These are phyloP conservation scores for Aplocera efformata DNA, from an alignment of 2,888 invertebrate genomes.

Conservation along the genomic window DNA sequence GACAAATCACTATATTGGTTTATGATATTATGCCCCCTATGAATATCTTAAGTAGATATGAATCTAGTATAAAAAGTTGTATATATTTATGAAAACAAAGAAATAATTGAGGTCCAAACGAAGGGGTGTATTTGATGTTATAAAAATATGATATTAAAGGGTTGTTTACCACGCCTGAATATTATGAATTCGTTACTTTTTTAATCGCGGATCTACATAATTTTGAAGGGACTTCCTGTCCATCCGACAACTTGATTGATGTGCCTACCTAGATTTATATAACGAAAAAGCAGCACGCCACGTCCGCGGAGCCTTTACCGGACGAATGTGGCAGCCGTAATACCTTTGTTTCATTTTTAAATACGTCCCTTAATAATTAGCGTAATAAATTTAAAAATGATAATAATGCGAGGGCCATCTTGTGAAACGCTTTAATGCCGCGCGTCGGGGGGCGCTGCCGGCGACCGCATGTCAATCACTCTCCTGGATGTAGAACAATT, in stretches of 20 bases:
- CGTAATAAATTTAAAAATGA: constrained; percentile 80
- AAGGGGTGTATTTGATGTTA: constrained; percentile 24
- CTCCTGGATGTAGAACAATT: constrained; percentile 77
- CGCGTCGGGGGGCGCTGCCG: constrained; percentile 67
- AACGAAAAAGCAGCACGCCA: constrained; percentile 68
- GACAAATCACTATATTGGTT: constrained; percentile 62
- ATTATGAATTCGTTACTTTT: constrained; percentile 70
- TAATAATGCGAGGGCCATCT: constrained; percentile 75
- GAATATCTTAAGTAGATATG: constrained; percentile 42
- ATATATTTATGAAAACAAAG: constrained; percentile 10
- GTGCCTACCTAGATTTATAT: constrained; percentile 75
- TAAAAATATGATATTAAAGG: constrained; percentile 50
- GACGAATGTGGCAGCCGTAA: constrained; percentile 63
- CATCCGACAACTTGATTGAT: constrained; percentile 78
- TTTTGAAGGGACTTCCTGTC: constrained; percentile 72
- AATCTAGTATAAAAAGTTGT: constrained; percentile 7
- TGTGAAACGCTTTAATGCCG: constrained; percentile 69
- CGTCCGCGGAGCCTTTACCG: constrained; percentile 67
- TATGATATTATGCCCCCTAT: constrained; percentile 44
- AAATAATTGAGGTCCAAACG: constrained; percentile 10
- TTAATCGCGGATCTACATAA: constrained; percentile 77
- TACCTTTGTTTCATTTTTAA: constrained; percentile 77
- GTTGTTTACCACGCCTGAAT: constrained; percentile 55
- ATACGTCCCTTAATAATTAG: constrained; percentile 76
- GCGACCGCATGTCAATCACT: constrained; percentile 79